Percentiles rank a stretch among this genome's conserved stretches.
These are phyloP conservation scores for Bergia sp. DNA, from an alignment of 92 coral and sea anemone genomes.

Conservation along the genomic window DNA sequence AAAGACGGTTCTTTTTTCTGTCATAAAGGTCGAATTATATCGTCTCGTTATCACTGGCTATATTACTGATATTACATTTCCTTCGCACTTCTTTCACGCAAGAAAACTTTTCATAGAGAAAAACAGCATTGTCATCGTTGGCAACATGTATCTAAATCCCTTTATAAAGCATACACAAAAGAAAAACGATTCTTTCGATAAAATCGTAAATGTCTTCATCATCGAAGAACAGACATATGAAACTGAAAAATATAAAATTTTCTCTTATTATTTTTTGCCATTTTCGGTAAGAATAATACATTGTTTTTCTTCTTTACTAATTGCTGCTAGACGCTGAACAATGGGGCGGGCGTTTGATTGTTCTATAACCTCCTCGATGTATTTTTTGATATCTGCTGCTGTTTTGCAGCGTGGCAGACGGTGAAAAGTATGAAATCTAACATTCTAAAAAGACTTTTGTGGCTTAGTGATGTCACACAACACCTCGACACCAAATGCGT, in stretches of 20 bases:
- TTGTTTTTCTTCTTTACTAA: not conserved
- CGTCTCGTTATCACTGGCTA: not conserved
- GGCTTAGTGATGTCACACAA: too few relatives aligned
- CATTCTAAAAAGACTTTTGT: too few relatives aligned
- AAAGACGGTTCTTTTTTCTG: not conserved
- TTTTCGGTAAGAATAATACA: not conserved
- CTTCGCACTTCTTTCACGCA: not conserved
- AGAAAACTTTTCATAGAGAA: not conserved
- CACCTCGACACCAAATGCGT: too few relatives aligned
- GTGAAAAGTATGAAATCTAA: too few relatives aligned
- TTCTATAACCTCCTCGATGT: too few relatives aligned
- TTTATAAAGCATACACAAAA: not conserved
- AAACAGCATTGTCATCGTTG: not conserved
- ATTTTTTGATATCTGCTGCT: too few relatives aligned
- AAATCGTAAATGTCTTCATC: not conserved
- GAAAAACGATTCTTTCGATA: too few relatives aligned
- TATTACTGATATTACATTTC: too few relatives aligned
- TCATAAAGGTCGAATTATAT: not conserved
- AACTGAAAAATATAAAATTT: too few relatives aligned
- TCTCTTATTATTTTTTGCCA: not conserved
- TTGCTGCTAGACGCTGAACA: too few relatives aligned
- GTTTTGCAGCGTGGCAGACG: too few relatives aligned
- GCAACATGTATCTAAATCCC: not conserved
- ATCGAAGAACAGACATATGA: not conserved
- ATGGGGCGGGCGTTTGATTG: too few relatives aligned